Conservation (phyloP, 2,888 invertebrate species). For the Neoitamus cyanurus region DNA sequence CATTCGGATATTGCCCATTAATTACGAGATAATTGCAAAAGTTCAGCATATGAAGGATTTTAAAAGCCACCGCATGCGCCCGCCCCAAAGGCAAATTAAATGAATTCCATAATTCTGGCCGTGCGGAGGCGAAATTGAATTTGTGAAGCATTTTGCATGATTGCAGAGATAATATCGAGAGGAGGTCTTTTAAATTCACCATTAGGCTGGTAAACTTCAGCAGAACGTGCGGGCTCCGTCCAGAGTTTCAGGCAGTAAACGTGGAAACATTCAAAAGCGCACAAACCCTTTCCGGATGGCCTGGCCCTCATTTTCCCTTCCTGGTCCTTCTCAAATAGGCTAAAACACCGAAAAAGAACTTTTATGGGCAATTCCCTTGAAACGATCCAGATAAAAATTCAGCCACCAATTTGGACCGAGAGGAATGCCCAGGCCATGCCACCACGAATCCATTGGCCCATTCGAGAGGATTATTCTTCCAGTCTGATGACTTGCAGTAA, state of each 20-base stretch:
- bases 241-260: neutral
- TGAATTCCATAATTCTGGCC: neutral
- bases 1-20: neutral
- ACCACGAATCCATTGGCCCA: neutral
- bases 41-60: neutral
- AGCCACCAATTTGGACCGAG: neutral
- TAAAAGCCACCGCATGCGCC: neutral
- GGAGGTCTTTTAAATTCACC: neutral
- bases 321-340: neutral
- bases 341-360: neutral
- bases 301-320: neutral
- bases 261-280: neutral
- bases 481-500: neutral
- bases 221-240: neutral
- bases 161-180: neutral
- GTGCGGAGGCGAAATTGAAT: neutral
- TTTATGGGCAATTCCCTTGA: neutral
- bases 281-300: neutral
- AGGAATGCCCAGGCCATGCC: neutral
- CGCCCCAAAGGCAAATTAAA: neutral
- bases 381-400: neutral
- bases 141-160: neutral
- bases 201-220: neutral
- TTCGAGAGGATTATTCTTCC: neutral
- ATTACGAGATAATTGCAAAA: neutral